Evolutionary conservation across 2,797 vertebrate genomes (phyloP).

Genomic region (Mus caroli): DNA sequence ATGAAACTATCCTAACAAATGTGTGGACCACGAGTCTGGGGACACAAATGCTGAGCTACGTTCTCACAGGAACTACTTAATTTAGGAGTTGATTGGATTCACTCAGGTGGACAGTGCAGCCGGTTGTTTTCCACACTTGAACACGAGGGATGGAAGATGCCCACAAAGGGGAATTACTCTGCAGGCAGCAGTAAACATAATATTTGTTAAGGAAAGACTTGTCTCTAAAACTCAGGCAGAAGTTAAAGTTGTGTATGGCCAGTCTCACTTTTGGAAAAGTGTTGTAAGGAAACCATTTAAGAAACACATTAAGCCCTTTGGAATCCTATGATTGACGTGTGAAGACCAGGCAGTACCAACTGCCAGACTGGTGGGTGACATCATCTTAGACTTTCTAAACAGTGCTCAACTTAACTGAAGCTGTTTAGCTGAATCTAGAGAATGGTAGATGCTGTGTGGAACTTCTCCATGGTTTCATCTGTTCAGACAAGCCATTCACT

Average conservation of each 20-base stretch:
- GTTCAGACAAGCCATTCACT: not conserved
- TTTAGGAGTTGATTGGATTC: constrained; percentile 76
- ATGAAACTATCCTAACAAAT: constrained; percentile 1
- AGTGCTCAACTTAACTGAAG: not conserved
- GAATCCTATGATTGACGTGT: not conserved
- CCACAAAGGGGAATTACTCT: not conserved
- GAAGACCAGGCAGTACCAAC: not conserved
- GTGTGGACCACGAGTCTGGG: not conserved
- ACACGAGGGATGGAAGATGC: constrained; percentile 39
- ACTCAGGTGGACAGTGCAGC: constrained; percentile 67
- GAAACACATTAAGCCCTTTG: not conserved
- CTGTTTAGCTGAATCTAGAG: not conserved
- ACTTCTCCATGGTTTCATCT: not conserved
- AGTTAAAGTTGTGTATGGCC: not conserved
- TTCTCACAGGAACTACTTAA: constrained; percentile 61
- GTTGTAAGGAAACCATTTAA: not conserved
- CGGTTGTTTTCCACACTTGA: not conserved
- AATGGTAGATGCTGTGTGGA: not conserved
- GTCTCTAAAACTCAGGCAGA: not conserved
- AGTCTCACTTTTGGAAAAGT: not conserved
- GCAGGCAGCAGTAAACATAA: not conserved
- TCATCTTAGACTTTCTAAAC: not conserved
- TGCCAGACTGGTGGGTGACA: not conserved
- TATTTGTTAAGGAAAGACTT: not conserved
- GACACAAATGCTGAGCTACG: constrained; percentile 34